A percentile compares a stretch with the other conserved stretches of the same genome.
These are phyloP conservation scores for Epizoanthus illoricatus DNA, from an alignment of 92 coral and sea anemone species.

Conservation along the genomic window DNA sequence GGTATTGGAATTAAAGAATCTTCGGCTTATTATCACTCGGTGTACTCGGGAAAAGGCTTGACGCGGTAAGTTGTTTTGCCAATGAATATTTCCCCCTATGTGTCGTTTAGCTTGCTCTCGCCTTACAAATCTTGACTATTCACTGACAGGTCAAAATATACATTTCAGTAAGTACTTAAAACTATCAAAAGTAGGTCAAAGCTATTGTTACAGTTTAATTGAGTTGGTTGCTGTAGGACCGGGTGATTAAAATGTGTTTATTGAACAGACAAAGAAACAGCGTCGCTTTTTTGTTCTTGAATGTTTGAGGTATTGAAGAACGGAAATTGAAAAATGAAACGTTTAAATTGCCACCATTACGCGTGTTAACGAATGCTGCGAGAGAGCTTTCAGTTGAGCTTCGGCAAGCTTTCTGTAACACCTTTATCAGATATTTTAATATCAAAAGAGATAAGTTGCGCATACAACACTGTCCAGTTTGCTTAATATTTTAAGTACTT, in stretches of 20 bases:
- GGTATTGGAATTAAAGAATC: conserved; percentile 99
- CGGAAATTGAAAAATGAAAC: conserved; percentile 42
- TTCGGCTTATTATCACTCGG: conserved; percentile 97
- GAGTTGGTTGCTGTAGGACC: conserved; percentile 34
- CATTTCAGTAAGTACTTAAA: conserved; percentile 55
- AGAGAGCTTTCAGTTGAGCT: conserved; percentile 9
- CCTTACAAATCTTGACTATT: background rate
- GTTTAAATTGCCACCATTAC: conserved; percentile 12
- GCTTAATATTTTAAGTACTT: background rate
- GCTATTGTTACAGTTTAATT: conserved; percentile 53
- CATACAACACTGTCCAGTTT: background rate
- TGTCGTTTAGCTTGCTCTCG: background rate
- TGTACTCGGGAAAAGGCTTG: conserved; percentile 94
- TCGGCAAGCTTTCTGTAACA: conserved; percentile 28
- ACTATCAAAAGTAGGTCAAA: conserved; percentile 45
- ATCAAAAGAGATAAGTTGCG: background rate
- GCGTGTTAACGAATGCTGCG: background rate
- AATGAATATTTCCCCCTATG: conserved; percentile 10
- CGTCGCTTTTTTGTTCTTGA: conserved; percentile 49
- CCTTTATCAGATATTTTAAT: background rate
- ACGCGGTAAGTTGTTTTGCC: conserved; percentile 77
- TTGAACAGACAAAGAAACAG: conserved; percentile 41
- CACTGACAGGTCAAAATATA: conserved; percentile 49
- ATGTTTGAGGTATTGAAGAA: conserved; percentile 35
- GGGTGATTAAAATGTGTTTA: conserved; percentile 43